Percentiles rank a stretch among this genome's conserved stretches.
Conservation (phyloP, 2,113 vertebrate genomes). For the Alligator sinensis region DNA sequence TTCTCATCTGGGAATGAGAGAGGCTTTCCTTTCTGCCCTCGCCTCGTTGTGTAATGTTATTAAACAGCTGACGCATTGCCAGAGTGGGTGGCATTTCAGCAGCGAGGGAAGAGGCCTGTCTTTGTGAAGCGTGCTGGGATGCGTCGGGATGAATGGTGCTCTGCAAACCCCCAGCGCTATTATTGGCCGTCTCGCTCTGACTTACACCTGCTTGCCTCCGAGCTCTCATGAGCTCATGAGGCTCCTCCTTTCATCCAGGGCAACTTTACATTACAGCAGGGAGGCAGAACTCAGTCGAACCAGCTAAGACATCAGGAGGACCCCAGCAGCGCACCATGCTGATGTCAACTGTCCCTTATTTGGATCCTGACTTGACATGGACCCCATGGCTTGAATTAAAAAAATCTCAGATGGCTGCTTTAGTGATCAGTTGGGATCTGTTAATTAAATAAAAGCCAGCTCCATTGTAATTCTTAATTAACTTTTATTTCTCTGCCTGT, state of each 20-base stretch:
- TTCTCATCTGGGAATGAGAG: accelerated
- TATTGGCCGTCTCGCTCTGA: accelerated
- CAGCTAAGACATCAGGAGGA: background rate
- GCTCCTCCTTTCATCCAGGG: background rate
- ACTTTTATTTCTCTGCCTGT: background rate
- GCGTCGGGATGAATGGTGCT: accelerated
- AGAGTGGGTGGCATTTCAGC: background rate
- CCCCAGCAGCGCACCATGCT: constrained; percentile 26
- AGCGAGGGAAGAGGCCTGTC: background rate
- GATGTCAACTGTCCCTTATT: constrained; percentile 42
- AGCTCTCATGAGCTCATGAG: background rate
- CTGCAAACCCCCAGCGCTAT: background rate
- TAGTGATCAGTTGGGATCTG: background rate
- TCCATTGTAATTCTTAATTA: background rate
- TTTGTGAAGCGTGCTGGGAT: background rate
- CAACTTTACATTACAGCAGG: background rate
- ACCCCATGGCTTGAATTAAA: constrained; percentile 51
- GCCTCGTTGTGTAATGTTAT: background rate
- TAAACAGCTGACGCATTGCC: background rate
- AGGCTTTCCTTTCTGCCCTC: background rate
- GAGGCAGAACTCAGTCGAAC: background rate
- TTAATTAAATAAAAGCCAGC: background rate
- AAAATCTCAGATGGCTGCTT: constrained; percentile 32
- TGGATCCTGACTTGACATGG: constrained; percentile 44
- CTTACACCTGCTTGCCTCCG: accelerated